Percentiles rank a stretch among this genome's conserved stretches.
Conservation (phyloP, 1,140 invertebrate genomes). For the Psilanteris sp. region DNA sequence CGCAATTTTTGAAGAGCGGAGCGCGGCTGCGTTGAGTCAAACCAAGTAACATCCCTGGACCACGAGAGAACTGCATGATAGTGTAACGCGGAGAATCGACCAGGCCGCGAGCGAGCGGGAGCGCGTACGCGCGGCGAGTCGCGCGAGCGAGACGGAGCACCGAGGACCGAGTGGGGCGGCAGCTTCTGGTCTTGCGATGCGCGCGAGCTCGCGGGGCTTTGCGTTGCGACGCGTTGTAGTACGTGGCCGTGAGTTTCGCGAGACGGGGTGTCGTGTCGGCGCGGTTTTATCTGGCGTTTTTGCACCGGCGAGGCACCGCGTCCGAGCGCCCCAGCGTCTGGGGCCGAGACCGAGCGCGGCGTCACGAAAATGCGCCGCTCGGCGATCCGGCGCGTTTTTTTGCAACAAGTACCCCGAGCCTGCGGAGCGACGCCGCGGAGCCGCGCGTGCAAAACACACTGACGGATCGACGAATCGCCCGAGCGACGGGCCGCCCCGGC, state of each 20-base stretch:
- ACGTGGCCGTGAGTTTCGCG: constrained; percentile 44
- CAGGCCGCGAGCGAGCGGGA: constrained; percentile 23
- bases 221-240: constrained; percentile 51
- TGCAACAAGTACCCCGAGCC: constrained; percentile 36
- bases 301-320: too few species aligned
- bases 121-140: background rate
- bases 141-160: background rate
- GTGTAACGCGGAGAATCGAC: constrained; percentile 51
- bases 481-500: background rate
- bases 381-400: constrained; percentile 24
- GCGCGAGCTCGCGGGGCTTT: constrained; percentile 51
- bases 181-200: constrained; percentile 48
- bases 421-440: background rate
- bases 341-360: background rate
- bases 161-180: constrained; percentile 24
- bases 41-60: constrained; percentile 50
- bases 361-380: background rate
- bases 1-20: constrained; percentile 44
- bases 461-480: constrained; percentile 12
- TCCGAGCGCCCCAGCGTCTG: too few species aligned
- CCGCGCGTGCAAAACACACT: background rate
- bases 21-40: constrained; percentile 49
- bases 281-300: constrained; percentile 11
- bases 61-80: constrained; percentile 45
- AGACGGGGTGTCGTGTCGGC: constrained; percentile 23